Conservation (phyloP, 2,888 invertebrate species). For the Aplocera efformata region DNA sequence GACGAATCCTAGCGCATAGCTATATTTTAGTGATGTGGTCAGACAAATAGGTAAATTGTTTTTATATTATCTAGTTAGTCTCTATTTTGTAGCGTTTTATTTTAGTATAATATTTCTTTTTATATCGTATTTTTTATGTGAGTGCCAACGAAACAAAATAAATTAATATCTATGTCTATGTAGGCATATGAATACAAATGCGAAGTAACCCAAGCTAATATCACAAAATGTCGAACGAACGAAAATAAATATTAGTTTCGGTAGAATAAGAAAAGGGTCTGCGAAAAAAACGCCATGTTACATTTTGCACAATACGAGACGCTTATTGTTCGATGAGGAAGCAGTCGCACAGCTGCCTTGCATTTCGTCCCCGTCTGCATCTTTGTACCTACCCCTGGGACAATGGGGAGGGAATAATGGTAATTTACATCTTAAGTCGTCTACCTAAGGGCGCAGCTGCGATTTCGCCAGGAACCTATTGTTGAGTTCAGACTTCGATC, state of each 20-base stretch:
- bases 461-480: conserved; percentile 56
- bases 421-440: conserved; percentile 79
- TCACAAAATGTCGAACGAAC: no score
- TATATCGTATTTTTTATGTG: no score
- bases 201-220: no score
- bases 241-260: conserved; percentile 31
- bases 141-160: no score
- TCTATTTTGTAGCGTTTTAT: no score
- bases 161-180: no score
- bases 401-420: conserved; percentile 71
- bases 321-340: conserved; percentile 71
- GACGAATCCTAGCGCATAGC: no score
- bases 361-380: conserved; percentile 75
- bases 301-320: conserved; percentile 72
- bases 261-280: conserved; percentile 40
- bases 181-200: no score
- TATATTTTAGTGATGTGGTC: no score
- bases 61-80: no score
- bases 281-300: conserved; percentile 59
- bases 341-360: conserved; percentile 74
- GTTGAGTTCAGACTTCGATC: conserved; percentile 50
- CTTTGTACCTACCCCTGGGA: conserved; percentile 61
- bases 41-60: no score
- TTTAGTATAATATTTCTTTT: no score
- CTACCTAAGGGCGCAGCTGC: conserved; percentile 75